A percentile compares a stretch with the other conserved stretches of the same genome.
These are phyloP conservation scores for Lydus trimaculatus DNA, from an alignment of 2,888 invertebrate species.

Conservation along the genomic window DNA sequence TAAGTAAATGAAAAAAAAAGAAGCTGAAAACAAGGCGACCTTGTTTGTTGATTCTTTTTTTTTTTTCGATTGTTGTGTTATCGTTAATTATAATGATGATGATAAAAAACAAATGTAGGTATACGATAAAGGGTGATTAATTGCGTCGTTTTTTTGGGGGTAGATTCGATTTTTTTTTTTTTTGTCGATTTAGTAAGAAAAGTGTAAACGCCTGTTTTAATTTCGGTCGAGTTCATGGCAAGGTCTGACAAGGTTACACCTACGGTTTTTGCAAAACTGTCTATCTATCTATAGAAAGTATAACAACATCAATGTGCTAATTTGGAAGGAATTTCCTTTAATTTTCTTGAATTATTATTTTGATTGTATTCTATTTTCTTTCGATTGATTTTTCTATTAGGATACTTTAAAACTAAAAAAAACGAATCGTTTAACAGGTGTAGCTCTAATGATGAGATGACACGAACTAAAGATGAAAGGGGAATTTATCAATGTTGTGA, in stretches of 20 bases:
- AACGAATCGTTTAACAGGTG: constrained; percentile 59
- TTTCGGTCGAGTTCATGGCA: constrained; percentile 37
- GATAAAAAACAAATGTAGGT: too few relatives aligned
- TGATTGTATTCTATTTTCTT: background rate
- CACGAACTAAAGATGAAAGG: constrained; percentile 59
- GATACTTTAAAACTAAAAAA: background rate
- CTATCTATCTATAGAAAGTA: too few relatives aligned
- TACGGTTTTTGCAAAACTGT: constrained; percentile 20
- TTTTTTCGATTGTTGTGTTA: background rate
- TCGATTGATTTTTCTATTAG: background rate
- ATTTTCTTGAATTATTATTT: too few relatives aligned
- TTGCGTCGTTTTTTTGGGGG: too few relatives aligned
- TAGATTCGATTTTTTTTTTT: too few relatives aligned
- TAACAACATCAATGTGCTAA: too few relatives aligned
- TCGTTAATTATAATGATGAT: background rate
- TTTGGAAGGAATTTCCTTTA: too few relatives aligned
- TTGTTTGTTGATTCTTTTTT: background rate
- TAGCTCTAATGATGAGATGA: constrained; percentile 64
- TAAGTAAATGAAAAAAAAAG: background rate
- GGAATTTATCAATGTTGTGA: constrained; percentile 57
- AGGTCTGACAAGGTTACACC: constrained; percentile 23
- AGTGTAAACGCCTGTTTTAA: background rate
- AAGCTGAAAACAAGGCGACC: constrained; percentile 1
- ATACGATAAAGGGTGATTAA: background rate
- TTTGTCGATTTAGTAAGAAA: background rate